Evolutionary conservation across 2,797 vertebrate species (phyloP).

Genomic region (Myotis daubentonii): DNA sequence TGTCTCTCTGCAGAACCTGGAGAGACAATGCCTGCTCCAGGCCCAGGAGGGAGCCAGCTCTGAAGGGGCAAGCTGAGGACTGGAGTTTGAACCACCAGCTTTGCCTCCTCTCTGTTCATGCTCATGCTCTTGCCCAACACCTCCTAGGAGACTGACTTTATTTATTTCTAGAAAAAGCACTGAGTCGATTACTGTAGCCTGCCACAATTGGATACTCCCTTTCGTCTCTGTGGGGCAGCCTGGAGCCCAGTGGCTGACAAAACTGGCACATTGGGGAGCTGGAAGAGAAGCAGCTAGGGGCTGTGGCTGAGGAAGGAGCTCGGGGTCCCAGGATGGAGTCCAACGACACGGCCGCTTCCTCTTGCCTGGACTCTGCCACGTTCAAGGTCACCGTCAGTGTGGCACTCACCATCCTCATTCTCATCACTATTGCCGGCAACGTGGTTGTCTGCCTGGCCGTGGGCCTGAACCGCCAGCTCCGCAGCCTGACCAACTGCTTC

Average conservation of each 20-base stretch:
- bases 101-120: not conserved
- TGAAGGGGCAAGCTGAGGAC: not conserved
- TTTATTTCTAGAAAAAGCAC: not conserved
- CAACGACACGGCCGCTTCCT: conserved; percentile 5
- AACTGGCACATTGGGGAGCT: not conserved
- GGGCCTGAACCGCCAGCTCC: conserved; percentile 90
- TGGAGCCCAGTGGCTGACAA: not conserved
- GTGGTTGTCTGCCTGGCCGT: conserved; percentile 94
- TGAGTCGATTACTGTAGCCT: not conserved
- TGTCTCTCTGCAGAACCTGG: not conserved
- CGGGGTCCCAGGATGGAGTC: conserved; percentile 43
- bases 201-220: not conserved
- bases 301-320: not conserved
- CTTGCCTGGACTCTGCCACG: not conserved
- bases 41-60: not conserved
- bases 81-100: not conserved
- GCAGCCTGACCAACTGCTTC: conserved; percentile 92
- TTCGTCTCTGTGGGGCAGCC: not conserved
- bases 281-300: not conserved
- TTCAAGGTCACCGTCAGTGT: conserved; percentile 84
- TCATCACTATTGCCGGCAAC: conserved; percentile 92
- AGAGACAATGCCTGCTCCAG: not conserved
- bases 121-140: not conserved
- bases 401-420: conserved; percentile 88
- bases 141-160: not conserved